These are phyloP conservation scores for Brotula barbata DNA, from an alignment of 2,797 vertebrate species.

Conservation along the genomic window DNA sequence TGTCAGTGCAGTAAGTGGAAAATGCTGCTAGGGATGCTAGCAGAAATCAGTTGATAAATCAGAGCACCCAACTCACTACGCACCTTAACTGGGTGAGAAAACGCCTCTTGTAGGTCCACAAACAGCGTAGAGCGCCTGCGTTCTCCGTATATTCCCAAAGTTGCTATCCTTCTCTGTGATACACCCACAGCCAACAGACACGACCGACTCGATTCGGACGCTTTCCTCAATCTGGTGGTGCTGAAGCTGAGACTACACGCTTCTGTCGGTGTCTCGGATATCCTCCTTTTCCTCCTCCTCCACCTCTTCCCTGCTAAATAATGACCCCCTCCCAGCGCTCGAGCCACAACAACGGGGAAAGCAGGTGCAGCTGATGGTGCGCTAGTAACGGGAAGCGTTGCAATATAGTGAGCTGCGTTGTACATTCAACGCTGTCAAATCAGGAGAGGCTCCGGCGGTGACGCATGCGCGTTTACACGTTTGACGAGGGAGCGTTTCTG, in stretches of 20 bases:
- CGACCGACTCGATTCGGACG: slow-evolving; percentile 68
- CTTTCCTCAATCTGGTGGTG: slow-evolving; percentile 75
- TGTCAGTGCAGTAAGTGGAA: slow-evolving; percentile 55
- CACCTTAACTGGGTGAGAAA: slow-evolving; percentile 70
- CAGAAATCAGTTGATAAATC: slow-evolving; percentile 42
- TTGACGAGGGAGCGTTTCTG: slow-evolving; percentile 43
- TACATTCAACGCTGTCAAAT: slow-evolving; percentile 66
- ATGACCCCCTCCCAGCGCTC: slow-evolving; percentile 75
- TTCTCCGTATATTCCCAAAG: slow-evolving; percentile 62
- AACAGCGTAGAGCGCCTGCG: slow-evolving; percentile 57
- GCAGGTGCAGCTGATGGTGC: slow-evolving; percentile 78
- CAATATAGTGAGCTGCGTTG: slow-evolving; percentile 73
- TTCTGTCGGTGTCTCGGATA: slow-evolving; percentile 77
- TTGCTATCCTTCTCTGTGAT: slow-evolving; percentile 46
- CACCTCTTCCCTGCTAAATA: slow-evolving; percentile 77
- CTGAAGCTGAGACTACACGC: slow-evolving; percentile 77
- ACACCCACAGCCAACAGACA: slow-evolving; percentile 44
- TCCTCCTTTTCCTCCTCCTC: slow-evolving; percentile 60
- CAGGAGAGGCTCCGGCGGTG: slow-evolving; percentile 48
- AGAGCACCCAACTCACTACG: slow-evolving; percentile 41
- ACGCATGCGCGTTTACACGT: slow-evolving; percentile 71
- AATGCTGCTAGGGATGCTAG: slow-evolving; percentile 65
- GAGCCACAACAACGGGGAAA: slow-evolving; percentile 61
- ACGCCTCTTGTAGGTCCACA: slow-evolving; percentile 68
- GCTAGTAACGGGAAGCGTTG: slow-evolving; percentile 66